Evolutionary conservation across 2,797 vertebrate genomes (phyloP).

Genomic region (Hyperoplus lanceolatus): DNA sequence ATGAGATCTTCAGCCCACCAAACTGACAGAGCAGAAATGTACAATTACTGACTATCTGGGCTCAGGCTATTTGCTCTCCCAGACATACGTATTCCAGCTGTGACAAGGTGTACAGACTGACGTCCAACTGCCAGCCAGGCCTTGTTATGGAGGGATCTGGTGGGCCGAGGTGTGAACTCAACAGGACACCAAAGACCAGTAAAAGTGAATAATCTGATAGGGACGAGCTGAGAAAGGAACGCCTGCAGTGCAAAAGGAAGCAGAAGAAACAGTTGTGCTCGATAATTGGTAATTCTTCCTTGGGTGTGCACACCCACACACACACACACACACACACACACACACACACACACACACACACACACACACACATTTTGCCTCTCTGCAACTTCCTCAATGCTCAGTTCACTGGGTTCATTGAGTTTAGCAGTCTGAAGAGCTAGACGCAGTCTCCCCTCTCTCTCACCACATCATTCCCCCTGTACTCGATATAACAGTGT

Average conservation of each 20-base stretch:
- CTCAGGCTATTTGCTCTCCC: neutral
- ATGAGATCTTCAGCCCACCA: no score
- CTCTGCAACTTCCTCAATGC: constrained; percentile 16
- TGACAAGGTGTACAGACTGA: constrained; percentile 7
- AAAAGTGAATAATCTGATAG: neutral
- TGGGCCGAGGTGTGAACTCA: neutral
- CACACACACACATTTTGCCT: constrained; percentile 18
- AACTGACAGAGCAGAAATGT: neutral
- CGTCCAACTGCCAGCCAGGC: neutral
- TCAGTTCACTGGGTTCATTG: constrained; percentile 78
- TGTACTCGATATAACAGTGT: constrained; percentile 74
- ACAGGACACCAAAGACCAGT: neutral
- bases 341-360: neutral
- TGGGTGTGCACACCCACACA: constrained; percentile 5
- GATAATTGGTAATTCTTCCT: constrained; percentile 24
- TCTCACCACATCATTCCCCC: constrained; percentile 57
- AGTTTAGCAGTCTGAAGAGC: constrained; percentile 74
- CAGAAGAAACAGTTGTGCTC: neutral
- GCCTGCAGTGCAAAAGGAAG: neutral
- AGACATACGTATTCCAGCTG: constrained; percentile 2
- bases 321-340: no score
- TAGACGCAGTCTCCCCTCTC: constrained; percentile 50
- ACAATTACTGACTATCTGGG: neutral
- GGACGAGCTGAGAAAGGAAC: constrained; percentile 2
- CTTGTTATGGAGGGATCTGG: neutral